Evolutionary conservation across 2,113 vertebrate species (phyloP), one percentile per base, ranked within the genome.

Genomic region (Erpornis zantholeuca): DNA sequence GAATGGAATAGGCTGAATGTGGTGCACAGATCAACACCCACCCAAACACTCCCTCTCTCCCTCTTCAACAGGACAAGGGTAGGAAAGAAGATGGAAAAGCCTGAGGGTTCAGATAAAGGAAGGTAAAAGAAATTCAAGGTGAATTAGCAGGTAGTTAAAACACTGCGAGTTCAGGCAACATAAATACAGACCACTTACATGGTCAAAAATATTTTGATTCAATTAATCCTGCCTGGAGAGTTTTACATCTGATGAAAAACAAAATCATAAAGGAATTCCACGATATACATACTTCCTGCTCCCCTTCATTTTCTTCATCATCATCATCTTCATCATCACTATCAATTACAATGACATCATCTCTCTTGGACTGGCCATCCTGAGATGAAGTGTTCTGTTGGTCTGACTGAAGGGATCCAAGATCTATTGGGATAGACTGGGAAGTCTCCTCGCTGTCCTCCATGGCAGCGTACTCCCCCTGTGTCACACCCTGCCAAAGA

Each of bases 291-390:
- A 98, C 98, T 82, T 99, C 98, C 31, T 99, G 99, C 49, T 99
- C 98, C 7, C 98, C 98, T 86, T 99, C 99, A 4, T 99, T 99
- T 87, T 99, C 99, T 64, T 99, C 98, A 40, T 99, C 99, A 5
- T 99, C 99, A 6, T 98, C 99, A 54, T 99, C 99, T 95, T 98
- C 98, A 19, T 99, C 98, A 92, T 99, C 99, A 29, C 99, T 99
- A 44, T 98, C 98, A 88, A 99, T 99, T 40, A 99, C 98, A 72
- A 99, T 99, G 36, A 99, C 98, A 87, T 99, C 98, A 54, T 98
- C 98, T 94, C 98, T 98, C 95, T 98, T 98, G 81, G 97, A 97
- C 4, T 98, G 97, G 65, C 96, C 97, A 36, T 99, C 98, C 16
- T 98, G 97, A 53, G 97, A 98, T 17, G 98, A 98, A 35, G 98